Evolutionary conservation across 2,888 invertebrate species (phyloP).

Genomic region (Plagiodera versicolora): DNA sequence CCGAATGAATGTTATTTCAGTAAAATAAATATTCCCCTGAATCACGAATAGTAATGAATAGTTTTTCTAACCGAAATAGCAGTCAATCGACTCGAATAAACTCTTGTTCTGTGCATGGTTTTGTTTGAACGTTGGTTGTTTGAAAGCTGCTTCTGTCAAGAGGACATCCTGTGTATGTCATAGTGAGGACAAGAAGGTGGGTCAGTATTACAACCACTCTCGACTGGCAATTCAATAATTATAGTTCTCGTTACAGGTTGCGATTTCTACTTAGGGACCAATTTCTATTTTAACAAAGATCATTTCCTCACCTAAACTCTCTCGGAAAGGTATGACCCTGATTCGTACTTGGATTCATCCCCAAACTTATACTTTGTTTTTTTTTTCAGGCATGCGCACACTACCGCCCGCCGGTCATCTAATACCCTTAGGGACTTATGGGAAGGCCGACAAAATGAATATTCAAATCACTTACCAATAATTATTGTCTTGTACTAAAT

Average conservation of each 20-base stretch:
- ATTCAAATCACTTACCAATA: background rate
- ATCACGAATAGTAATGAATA: no score
- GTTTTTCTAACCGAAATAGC: no score
- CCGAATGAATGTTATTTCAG: no score
- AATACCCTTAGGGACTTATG: background rate
- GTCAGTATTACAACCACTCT: background rate
- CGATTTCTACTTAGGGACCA: background rate
- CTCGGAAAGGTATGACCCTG: background rate
- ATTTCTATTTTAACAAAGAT: background rate
- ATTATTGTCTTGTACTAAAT: background rate
- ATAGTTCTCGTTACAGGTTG: background rate
- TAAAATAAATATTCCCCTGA: no score
- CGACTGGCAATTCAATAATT: background rate
- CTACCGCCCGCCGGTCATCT: background rate
- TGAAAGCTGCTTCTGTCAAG: background rate
- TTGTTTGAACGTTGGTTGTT: no score
- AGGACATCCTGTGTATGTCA: background rate
- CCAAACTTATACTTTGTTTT: conserved; percentile 1
- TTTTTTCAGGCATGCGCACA: background rate
- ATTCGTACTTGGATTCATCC: background rate
- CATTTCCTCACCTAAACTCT: background rate
- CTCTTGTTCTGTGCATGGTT: no score
- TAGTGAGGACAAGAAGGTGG: background rate
- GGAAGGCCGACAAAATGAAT: background rate
- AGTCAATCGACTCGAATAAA: no score